Percentiles rank a stretch among this genome's conserved stretches.
These are phyloP conservation scores for Toxonevra muliebris DNA, from an alignment of 2,888 invertebrate species.

Conservation along the genomic window DNA sequence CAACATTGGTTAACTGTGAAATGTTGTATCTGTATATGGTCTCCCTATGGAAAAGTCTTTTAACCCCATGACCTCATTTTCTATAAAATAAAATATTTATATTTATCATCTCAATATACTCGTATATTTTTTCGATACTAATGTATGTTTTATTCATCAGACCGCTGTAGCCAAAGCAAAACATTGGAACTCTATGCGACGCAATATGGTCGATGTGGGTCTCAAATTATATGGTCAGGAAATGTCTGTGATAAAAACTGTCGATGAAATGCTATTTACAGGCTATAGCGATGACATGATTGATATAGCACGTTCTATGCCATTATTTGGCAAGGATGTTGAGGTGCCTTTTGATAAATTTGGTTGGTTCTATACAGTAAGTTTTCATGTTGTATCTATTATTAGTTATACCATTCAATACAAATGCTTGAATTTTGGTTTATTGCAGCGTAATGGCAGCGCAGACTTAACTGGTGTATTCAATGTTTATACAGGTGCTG, in stretches of 20 bases:
- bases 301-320: slow-evolving; percentile 71
- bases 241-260: slow-evolving; percentile 71
- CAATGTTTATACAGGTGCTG: slow-evolving; percentile 78
- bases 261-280: slow-evolving; percentile 78
- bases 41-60: too few relatives aligned
- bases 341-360: slow-evolving; percentile 78
- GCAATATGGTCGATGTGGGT: slow-evolving; percentile 71
- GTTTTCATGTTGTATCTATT: slow-evolving; percentile 9
- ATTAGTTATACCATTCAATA: too few relatives aligned
- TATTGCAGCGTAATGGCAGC: slow-evolving; percentile 80
- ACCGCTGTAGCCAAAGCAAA: slow-evolving; percentile 67
- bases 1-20: too few relatives aligned
- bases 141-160: slow-evolving; percentile 53
- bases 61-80: too few relatives aligned
- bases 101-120: too few relatives aligned
- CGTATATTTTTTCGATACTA: not conserved
- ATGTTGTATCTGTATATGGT: too few relatives aligned
- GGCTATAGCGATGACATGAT: slow-evolving; percentile 82
- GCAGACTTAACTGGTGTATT: slow-evolving; percentile 78
- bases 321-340: slow-evolving; percentile 67
- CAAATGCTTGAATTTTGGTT: too few relatives aligned
- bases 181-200: slow-evolving; percentile 69
- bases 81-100: too few relatives aligned
- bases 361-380: slow-evolving; percentile 83
- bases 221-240: slow-evolving; percentile 69